A percentile compares a stretch with the other conserved stretches of the same genome.
phyloP scores from a whole-genome alignment of 2,113 vertebrate species.

The Odocoileus virginianus region DNA sequence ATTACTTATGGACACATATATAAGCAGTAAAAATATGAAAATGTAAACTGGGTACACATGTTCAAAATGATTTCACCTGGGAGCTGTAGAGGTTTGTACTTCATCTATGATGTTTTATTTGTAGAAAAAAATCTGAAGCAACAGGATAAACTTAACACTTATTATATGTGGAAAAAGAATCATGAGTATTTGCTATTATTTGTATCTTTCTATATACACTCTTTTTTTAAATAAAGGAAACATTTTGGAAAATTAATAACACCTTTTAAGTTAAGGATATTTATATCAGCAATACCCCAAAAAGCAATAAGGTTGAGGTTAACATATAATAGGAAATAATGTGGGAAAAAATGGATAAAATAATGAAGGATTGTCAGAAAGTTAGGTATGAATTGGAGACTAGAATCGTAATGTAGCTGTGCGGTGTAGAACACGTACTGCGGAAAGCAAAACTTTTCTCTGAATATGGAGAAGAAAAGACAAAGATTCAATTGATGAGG shows the following conservation, averaged over 20 bases:
- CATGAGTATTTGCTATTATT: background rate
- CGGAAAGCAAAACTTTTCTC: background rate
- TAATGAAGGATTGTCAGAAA: background rate
- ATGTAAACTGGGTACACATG: background rate
- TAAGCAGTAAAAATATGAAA: background rate
- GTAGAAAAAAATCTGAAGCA: background rate
- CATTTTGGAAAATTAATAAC: background rate
- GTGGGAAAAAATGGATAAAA: background rate
- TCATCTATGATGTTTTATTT: slow-evolving; percentile 16
- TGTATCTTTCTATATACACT: background rate
- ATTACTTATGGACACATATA: background rate
- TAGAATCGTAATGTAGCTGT: background rate
- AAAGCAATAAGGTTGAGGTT: background rate
- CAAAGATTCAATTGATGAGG: background rate
- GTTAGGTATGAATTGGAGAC: background rate
- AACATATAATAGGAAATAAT: background rate
- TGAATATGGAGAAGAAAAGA: background rate
- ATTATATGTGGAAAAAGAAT: background rate
- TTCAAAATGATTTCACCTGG: background rate
- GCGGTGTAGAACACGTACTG: background rate
- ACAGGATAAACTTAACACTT: background rate
- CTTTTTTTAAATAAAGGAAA: background rate
- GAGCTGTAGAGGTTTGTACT: background rate
- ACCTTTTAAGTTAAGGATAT: background rate
- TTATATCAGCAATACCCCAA: background rate